Conservation (phyloP, 2,888 invertebrate species). For the Plebejus anna region DNA sequence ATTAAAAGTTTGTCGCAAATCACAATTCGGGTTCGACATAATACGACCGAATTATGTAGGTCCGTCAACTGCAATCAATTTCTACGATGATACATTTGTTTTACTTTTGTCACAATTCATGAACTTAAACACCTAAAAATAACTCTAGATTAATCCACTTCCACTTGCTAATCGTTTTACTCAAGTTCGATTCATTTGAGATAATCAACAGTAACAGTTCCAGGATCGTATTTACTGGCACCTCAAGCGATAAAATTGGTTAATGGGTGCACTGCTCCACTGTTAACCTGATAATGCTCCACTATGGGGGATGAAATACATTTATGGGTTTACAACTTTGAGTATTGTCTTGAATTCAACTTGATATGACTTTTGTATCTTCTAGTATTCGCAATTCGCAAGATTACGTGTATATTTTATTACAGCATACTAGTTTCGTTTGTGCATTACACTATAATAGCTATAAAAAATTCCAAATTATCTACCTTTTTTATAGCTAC, state of each 20-base stretch:
- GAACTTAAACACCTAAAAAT: no score
- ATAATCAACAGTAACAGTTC: slow-evolving; percentile 7
- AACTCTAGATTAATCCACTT: not conserved
- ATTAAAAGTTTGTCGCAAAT: no score
- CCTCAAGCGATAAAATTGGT: slow-evolving; percentile 53
- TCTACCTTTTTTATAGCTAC: no score
- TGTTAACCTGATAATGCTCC: slow-evolving; percentile 36
- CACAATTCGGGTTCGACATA: no score
- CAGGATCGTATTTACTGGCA: slow-evolving; percentile 40
- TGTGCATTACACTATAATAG: no score
- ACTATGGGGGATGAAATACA: slow-evolving; percentile 14
- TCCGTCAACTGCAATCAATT: no score
- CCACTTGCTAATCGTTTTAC: not conserved
- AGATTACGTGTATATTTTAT: not conserved
- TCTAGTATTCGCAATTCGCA: not conserved
- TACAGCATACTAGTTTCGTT: no score
- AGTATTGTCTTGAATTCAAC: slow-evolving; percentile 13
- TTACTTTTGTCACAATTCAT: not conserved
- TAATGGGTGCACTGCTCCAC: slow-evolving; percentile 59
- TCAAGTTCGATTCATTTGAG: slow-evolving; percentile 19
- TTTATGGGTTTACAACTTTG: slow-evolving; percentile 22
- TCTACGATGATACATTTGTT: not conserved
- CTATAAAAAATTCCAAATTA: no score
- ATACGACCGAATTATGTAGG: no score
- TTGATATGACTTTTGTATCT: not conserved